Evolutionary conservation across 2,888 invertebrate species (phyloP), one percentile per base, ranked within the genome.

Genomic region (Catocala sponsa): DNA sequence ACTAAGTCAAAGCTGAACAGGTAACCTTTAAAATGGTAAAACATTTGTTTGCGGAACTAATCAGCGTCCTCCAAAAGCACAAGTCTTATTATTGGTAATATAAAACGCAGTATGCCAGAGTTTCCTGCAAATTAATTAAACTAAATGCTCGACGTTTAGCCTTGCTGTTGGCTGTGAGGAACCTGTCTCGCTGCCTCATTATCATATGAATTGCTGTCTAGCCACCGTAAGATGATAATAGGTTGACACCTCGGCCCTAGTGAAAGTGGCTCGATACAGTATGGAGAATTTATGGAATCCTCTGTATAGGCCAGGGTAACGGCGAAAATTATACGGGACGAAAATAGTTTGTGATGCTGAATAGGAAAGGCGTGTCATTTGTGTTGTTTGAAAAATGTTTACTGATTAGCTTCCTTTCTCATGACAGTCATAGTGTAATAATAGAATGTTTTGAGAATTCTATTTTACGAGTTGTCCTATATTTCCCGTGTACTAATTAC

Each of bases 161-260:
- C 84, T 84, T 84, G 84, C 73, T 78, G 35, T 38, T 38, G 79
- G 78, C 76, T 73, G 71, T 76, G 63, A 64, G 72, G 70, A 71
- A 75, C 84, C 82, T 78, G 84, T 79, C 78, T 73, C 74, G 76
- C 73, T 69, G 70, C 80, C 80, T 89, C 82, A 92, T 91, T 91
- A 88, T 74, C 91, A 91, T 91, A 90, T 88, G 89, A 92, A 92
- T 89, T 87, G 87, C 84, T 72, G 79, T 85, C 87, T 88, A 84
- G 85, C 80, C 83, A 74, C 80, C 76, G 69, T 79, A 74, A 72
- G 69, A 77, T 81, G 82, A 86, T 91, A 91, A 91, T 89, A 81
- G 86, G 77, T 78, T 85, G 77, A 85, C 89, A 87, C 89, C 87
- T 87, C 61, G 79, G 85, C 76, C 76, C 65, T 61, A 89, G 91